Conservation (phyloP, 1,140 invertebrate species). For the Zaprionus tsacasi region DNA sequence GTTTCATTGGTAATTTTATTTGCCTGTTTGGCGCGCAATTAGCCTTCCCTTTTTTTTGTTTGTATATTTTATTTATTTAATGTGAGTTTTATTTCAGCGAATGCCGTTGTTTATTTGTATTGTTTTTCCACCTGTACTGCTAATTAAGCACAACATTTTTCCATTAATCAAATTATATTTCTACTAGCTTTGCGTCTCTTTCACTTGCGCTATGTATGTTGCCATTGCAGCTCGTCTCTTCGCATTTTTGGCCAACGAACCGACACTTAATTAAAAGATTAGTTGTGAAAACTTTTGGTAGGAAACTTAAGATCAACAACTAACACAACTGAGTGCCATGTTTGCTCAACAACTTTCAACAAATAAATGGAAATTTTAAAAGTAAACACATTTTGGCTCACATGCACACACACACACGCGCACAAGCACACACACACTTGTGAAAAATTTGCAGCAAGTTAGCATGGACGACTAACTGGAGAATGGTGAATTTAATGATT, state of each 20-base stretch:
- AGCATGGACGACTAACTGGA: conserved; percentile 58
- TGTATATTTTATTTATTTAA: conserved; percentile 34
- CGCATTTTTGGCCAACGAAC: conserved; percentile 40
- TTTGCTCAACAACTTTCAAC: conserved; percentile 77
- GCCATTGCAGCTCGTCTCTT: conserved; percentile 33
- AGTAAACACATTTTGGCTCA: conserved; percentile 77
- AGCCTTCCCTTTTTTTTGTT: conserved; percentile 37
- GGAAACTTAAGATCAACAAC: conserved; percentile 73
- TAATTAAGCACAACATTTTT: conserved; percentile 79
- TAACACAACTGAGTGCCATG: conserved; percentile 40
- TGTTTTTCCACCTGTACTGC: conserved; percentile 35
- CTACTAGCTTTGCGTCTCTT: conserved; percentile 18
- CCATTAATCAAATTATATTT: conserved; percentile 80
- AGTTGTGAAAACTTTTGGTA: conserved; percentile 74
- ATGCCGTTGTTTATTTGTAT: conserved; percentile 26
- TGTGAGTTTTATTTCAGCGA: conserved; percentile 25
- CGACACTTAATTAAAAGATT: conserved; percentile 81
- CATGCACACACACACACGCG: conserved; percentile 26
- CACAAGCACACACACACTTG: conserved; percentile 31
- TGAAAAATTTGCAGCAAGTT: conserved; percentile 39
- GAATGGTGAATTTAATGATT: conserved; percentile 78
- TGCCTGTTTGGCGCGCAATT: conserved; percentile 62
- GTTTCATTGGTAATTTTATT: conserved; percentile 59
- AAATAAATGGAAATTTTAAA: conserved; percentile 80
- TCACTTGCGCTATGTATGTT: not conserved